Base-by-base conservation (phyloP, 2,113 vertebrate genomes). In the Agelaius phoeniceus region DNA sequence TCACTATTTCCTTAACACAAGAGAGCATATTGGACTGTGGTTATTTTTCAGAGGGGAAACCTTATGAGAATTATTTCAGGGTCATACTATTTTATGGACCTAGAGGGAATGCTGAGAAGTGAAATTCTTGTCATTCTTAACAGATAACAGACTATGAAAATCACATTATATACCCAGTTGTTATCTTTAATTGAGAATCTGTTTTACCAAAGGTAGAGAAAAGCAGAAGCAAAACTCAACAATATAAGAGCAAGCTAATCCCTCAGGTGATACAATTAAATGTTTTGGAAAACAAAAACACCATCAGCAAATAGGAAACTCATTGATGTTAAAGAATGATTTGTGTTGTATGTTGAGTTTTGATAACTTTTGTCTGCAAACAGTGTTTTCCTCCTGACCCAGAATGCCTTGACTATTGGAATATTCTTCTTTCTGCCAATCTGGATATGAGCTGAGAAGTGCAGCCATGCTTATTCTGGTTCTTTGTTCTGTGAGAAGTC, bases 141-240 rank as follows among this genome's bases (percentile, higher is more conserved):
- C 41, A 88, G 79, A 73, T 73, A 94, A 61, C 66, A 79, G 63
- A 80, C 71, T 52, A 73, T 49, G 35, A 86, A 95, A 95, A 94
- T 83, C 27, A 71, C 33, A 57, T 91, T 91, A 87, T 52, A n/a
- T 5, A 37, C 31, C 71, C 33, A 65, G 49, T 65, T 65, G 35
- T 94, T 95, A 87, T 66, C 57, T 78, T 77, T 93, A 92, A 94
- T 52, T 90, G 76, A 88, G 59, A 94, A 87, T 95, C 78, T 93
- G 15, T 44, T 90, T 85, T 81, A 84, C 26, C 4, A 4, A 62
- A 69, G 63, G 31, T 84, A 88, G 63, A 57, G 72, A 78, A 72
- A 27, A 92, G 27, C 11, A 61, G 62, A 85, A 79, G 15, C 28
- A 89, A 65, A 92, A 75, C 20, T 84, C 54, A 66, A 39, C 21